phyloP scores from a whole-genome alignment of 2,888 invertebrate species.

The Drosophila maculinotata region DNA sequence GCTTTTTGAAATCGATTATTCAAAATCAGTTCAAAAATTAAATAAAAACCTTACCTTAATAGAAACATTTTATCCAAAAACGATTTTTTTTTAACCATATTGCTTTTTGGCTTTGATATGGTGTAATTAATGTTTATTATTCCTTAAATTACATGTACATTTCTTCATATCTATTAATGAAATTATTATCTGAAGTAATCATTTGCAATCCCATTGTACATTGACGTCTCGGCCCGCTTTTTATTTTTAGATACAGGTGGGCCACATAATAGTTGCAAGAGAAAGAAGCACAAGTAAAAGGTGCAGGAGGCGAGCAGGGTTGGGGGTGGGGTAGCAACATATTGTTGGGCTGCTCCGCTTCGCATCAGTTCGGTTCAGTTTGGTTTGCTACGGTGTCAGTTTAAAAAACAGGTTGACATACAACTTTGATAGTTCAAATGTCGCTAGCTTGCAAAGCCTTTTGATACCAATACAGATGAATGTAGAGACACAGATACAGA shows the following conservation, averaged over 20 bases:
- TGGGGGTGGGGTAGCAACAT: slow-evolving; percentile 15
- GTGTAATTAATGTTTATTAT: too few species aligned
- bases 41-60: too few species aligned
- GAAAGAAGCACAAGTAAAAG: slow-evolving; percentile 17
- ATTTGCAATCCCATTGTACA: slow-evolving; percentile 14
- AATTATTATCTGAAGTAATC: neutral
- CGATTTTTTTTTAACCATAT: too few species aligned
- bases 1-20: too few species aligned
- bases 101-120: too few species aligned
- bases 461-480: slow-evolving; percentile 13
- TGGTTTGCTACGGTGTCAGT: slow-evolving; percentile 33
- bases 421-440: slow-evolving; percentile 68
- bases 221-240: slow-evolving; percentile 5
- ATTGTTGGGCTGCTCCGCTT: slow-evolving; percentile 33
- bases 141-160: too few species aligned
- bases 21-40: too few species aligned
- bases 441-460: slow-evolving; percentile 32
- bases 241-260: slow-evolving; percentile 60
- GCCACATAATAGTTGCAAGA: slow-evolving; percentile 21
- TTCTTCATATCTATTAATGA: too few species aligned
- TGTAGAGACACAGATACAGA: slow-evolving; percentile 3
- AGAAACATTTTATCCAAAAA: too few species aligned
- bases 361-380: slow-evolving; percentile 26
- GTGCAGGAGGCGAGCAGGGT: neutral
- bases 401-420: slow-evolving; percentile 72